Percentiles rank a stretch among this genome's conserved stretches.
These are phyloP conservation scores for Plestiodon gilberti DNA, from an alignment of 2,113 vertebrate species.

Conservation along the genomic window DNA sequence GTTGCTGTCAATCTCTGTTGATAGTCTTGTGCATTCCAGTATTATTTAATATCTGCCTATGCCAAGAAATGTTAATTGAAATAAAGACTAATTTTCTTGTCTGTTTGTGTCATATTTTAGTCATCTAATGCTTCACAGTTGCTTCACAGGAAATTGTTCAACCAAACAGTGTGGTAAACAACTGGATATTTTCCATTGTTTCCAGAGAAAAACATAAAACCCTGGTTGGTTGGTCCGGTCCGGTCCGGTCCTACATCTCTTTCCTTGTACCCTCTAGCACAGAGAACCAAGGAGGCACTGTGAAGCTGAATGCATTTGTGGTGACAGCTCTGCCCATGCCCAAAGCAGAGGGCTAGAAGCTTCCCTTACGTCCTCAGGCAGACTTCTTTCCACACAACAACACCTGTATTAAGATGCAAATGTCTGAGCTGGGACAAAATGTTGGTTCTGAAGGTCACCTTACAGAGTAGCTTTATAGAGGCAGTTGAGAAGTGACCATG, in stretches of 20 bases:
- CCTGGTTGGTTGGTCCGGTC: neutral
- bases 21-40: conserved; percentile 70
- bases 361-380: neutral
- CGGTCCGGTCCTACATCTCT: neutral
- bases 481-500: neutral
- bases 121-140: neutral
- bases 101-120: conserved; percentile 34
- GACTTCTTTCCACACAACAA: neutral
- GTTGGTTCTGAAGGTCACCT: neutral
- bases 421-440: neutral
- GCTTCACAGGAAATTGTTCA: neutral
- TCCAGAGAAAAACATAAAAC: neutral
- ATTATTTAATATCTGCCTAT: conserved; percentile 70
- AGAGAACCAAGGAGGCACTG: neutral
- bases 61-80: conserved; percentile 70
- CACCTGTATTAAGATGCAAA: neutral
- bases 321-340: neutral
- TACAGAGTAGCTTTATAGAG: neutral
- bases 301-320: neutral
- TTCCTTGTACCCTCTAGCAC: neutral
- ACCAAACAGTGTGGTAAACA: neutral
- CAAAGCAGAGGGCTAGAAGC: neutral
- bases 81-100: conserved; percentile 70
- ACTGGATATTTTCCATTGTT: neutral
- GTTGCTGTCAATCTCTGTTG: conserved; percentile 60